phyloP scores from a whole-genome alignment of 2,888 invertebrate species.

The Cecidostiba fungosa region DNA sequence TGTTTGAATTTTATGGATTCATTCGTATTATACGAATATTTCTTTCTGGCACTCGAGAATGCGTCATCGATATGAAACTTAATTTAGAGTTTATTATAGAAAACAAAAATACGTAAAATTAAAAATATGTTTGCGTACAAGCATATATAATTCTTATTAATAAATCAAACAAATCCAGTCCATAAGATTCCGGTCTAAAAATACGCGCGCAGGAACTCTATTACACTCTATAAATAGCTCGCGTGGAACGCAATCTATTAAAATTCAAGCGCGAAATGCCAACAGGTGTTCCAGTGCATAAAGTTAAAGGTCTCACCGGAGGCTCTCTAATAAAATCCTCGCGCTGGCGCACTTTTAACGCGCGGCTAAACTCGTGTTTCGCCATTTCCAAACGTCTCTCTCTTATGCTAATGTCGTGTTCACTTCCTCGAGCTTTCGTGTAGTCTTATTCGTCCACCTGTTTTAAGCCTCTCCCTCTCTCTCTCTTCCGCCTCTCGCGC shows the following conservation, averaged over 20 bases:
- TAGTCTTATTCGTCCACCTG: slow-evolving; percentile 56
- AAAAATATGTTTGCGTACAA: not conserved
- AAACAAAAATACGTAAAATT: not conserved
- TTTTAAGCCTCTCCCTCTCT: slow-evolving; percentile 26
- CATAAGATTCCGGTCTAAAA: not conserved
- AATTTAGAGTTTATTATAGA: not conserved
- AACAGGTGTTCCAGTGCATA: slow-evolving; percentile 22
- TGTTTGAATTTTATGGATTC: slow-evolving; percentile 10
- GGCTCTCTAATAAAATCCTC: slow-evolving; percentile 44
- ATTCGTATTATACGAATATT: not conserved
- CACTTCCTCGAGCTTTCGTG: slow-evolving; percentile 54
- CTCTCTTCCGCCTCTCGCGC: slow-evolving; percentile 45
- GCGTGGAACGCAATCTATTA: not conserved
- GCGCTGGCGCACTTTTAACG: slow-evolving; percentile 39
- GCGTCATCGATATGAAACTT: not conserved
- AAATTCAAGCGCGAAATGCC: slow-evolving; percentile 25
- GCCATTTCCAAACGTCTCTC: slow-evolving; percentile 53
- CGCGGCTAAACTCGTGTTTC: slow-evolving; percentile 47
- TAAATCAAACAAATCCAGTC: not conserved
- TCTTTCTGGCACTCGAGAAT: no score
- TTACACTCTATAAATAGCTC: slow-evolving; percentile 13
- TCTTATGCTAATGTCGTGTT: slow-evolving; percentile 56
- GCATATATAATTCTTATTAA: not conserved
- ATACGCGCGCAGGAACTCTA: not conserved
- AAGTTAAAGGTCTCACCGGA: not conserved